These are phyloP conservation scores for Chionoecetes opilio DNA, from an alignment of 1,140 invertebrate species.

Conservation along the genomic window DNA sequence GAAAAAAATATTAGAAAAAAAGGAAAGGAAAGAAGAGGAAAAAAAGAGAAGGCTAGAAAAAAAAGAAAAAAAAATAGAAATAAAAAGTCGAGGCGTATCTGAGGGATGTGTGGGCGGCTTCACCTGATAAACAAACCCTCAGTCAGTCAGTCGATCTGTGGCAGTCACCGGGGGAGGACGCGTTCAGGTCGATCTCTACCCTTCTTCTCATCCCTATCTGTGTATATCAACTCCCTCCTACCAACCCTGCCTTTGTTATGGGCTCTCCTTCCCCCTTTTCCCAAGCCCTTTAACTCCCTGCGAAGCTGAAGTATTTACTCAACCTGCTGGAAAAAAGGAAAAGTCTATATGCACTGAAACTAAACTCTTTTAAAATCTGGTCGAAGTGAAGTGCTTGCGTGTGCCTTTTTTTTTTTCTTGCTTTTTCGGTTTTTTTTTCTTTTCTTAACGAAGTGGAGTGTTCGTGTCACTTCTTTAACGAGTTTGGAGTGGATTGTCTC, in stretches of 20 bases:
- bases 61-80: not conserved
- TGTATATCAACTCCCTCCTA: not conserved
- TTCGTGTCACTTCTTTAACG: not conserved
- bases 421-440: too few relatives aligned
- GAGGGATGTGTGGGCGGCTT: not conserved
- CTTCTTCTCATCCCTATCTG: not conserved
- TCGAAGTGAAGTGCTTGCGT: not conserved
- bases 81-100: not conserved
- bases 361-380: not conserved
- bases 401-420: not conserved
- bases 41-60: not conserved
- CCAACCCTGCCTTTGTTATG: not conserved
- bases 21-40: not conserved
- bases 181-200: not conserved
- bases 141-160: slow-evolving; percentile 7
- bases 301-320: not conserved
- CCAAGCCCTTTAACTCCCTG: not conserved
- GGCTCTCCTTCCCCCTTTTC: not conserved
- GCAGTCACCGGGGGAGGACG: not conserved
- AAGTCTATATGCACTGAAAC: too few relatives aligned
- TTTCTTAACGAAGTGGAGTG: not conserved
- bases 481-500: not conserved
- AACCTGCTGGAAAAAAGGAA: not conserved
- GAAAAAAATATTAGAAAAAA: too few relatives aligned
- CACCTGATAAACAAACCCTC: slow-evolving; percentile 3